These are phyloP conservation scores for Piprites chloris DNA, from an alignment of 2,113 vertebrate genomes.

Conservation along the genomic window DNA sequence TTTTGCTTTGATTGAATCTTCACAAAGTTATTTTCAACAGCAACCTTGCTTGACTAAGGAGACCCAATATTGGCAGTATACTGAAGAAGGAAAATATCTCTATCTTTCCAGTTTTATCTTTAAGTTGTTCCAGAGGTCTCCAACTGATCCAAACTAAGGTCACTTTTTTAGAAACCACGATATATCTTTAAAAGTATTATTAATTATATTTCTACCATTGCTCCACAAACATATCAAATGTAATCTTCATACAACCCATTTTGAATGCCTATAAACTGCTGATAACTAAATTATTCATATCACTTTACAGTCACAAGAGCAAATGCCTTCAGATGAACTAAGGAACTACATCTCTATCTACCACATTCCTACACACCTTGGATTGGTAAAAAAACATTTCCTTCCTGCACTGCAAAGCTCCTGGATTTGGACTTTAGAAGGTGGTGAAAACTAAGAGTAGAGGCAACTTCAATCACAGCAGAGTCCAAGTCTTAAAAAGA, in stretches of 20 bases:
- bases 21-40: neutral
- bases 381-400: neutral
- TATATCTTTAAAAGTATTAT: neutral
- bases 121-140: neutral
- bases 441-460: neutral
- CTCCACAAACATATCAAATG: neutral
- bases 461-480: neutral
- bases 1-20: neutral
- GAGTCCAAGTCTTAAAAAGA: neutral
- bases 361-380: neutral
- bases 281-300: neutral
- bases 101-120: neutral
- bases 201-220: neutral
- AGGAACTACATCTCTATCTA: neutral
- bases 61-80: neutral
- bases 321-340: neutral
- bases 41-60: neutral
- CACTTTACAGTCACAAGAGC: neutral
- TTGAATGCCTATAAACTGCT: neutral
- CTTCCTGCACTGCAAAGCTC: neutral
- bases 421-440: neutral
- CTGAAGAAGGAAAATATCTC: neutral
- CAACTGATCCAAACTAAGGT: neutral
- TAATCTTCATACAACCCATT: neutral
- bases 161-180: neutral